Percentiles rank a stretch among this genome's conserved stretches.
Evolutionary conservation across 1,140 invertebrate species (phyloP).

Genomic region (Diprion similis): DNA sequence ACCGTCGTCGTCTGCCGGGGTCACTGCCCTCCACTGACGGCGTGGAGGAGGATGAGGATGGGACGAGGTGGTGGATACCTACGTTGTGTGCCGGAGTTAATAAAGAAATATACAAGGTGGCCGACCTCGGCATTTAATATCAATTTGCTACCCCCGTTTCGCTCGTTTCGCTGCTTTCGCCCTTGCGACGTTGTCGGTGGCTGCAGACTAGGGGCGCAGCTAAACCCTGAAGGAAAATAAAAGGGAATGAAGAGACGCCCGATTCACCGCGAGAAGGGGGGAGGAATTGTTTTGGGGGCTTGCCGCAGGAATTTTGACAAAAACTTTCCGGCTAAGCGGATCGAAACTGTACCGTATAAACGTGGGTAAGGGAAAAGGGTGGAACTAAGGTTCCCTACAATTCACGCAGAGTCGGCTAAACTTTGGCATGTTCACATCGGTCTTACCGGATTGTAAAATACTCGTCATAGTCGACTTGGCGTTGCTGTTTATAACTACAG

Average conservation of each 20-base stretch:
- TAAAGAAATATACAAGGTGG: conserved; percentile 56
- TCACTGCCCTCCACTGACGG: too few relatives aligned
- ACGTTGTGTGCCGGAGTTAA: conserved; percentile 44
- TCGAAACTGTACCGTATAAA: too few relatives aligned
- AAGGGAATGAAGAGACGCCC: conserved; percentile 30
- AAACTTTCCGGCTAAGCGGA: too few relatives aligned
- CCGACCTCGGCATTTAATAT: conserved; percentile 56
- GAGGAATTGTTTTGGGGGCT: not conserved
- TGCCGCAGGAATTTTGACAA: too few relatives aligned
- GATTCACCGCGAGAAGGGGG: conserved; percentile 18
- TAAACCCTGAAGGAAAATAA: conserved; percentile 32
- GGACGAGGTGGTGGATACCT: conserved; percentile 8
- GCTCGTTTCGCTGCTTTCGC: conserved; percentile 30
- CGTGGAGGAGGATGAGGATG: not conserved
- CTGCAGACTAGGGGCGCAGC: conserved; percentile 26
- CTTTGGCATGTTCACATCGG: too few relatives aligned
- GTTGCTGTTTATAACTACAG: too few relatives aligned
- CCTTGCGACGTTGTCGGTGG: conserved; percentile 18
- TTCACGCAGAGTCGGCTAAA: too few relatives aligned
- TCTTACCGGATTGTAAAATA: too few relatives aligned
- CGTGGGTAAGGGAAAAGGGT: too few relatives aligned
- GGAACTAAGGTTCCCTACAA: too few relatives aligned
- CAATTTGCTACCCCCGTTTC: conserved; percentile 48
- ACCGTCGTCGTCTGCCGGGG: not conserved
- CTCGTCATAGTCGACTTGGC: too few relatives aligned